Conservation (phyloP, 2,888 invertebrate genomes). For the Apodemia zela region DNA sequence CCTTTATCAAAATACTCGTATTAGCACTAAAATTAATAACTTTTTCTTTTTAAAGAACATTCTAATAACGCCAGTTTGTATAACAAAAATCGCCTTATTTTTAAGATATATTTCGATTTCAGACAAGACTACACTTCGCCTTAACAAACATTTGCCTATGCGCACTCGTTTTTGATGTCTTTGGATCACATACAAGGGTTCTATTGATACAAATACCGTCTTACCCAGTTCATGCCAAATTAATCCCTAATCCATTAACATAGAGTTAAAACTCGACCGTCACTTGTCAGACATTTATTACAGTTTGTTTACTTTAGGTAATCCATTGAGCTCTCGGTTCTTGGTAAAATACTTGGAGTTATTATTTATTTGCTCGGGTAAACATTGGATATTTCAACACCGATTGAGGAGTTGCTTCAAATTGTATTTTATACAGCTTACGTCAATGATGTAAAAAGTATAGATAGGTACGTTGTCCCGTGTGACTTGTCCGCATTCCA, state of each 20-base stretch:
- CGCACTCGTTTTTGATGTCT: slow-evolving; percentile 62
- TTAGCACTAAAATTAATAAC: no score
- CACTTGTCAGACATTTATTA: slow-evolving; percentile 18
- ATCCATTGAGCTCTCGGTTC: slow-evolving; percentile 42
- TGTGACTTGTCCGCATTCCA: no score
- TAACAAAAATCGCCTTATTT: no score
- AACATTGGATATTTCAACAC: slow-evolving; percentile 38
- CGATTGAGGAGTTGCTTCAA: slow-evolving; percentile 26
- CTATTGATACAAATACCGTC: slow-evolving; percentile 49
- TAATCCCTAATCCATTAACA: slow-evolving; percentile 9
- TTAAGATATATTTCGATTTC: no score
- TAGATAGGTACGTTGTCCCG: no score
- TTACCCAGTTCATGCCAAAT: slow-evolving; percentile 7
- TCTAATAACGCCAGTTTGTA: no score
- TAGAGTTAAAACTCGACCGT: slow-evolving; percentile 22
- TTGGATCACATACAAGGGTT: slow-evolving; percentile 60
- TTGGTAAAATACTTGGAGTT: slow-evolving; percentile 34
- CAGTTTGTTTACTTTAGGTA: slow-evolving; percentile 42
- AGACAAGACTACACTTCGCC: no score
- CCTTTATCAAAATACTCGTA: no score
- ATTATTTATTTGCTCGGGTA: slow-evolving; percentile 43
- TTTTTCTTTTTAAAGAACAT: no score
- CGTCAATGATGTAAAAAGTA: no score
- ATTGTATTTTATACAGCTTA: slow-evolving; percentile 17
- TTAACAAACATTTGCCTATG: slow-evolving; percentile 54